A percentile compares a stretch with the other conserved stretches of the same genome.
phyloP scores from a whole-genome alignment of 2,888 invertebrate genomes.

The Epinotia bilunana region DNA sequence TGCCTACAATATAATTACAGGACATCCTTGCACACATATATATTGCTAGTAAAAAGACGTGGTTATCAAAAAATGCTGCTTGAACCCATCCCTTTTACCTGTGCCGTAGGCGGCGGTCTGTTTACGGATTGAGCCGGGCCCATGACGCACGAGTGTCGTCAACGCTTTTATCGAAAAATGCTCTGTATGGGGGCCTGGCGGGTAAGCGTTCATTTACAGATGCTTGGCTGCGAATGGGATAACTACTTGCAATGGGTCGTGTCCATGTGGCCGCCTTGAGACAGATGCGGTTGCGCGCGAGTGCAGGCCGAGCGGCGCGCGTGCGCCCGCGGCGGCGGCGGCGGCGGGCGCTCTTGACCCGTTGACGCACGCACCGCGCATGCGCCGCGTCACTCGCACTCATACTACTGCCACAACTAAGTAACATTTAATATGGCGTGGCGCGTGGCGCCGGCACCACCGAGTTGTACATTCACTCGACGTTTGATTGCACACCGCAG shows the following conservation, averaged over 20 bases:
- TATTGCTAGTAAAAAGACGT: too few relatives aligned
- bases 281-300: constrained; percentile 72
- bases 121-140: too few relatives aligned
- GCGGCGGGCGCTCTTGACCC: constrained; percentile 43
- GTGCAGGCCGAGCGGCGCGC: background rate
- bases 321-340: constrained; percentile 29
- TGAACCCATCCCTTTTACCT: too few relatives aligned
- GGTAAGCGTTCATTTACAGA: too few relatives aligned
- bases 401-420: background rate
- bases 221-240: too few relatives aligned
- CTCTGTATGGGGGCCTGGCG: too few relatives aligned
- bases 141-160: too few relatives aligned
- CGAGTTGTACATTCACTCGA: background rate
- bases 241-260: background rate
- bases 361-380: constrained; percentile 75
- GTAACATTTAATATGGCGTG: constrained; percentile 67
- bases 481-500: constrained; percentile 1
- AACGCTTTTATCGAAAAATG: too few relatives aligned
- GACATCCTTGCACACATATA: too few relatives aligned
- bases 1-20: too few relatives aligned
- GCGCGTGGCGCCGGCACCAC: constrained; percentile 51
- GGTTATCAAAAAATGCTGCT: too few relatives aligned
- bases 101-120: too few relatives aligned
- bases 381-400: constrained; percentile 66
- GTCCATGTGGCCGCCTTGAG: constrained; percentile 82